These are phyloP conservation scores for Parus major DNA, from an alignment of 2,113 vertebrate species.

Conservation along the genomic window DNA sequence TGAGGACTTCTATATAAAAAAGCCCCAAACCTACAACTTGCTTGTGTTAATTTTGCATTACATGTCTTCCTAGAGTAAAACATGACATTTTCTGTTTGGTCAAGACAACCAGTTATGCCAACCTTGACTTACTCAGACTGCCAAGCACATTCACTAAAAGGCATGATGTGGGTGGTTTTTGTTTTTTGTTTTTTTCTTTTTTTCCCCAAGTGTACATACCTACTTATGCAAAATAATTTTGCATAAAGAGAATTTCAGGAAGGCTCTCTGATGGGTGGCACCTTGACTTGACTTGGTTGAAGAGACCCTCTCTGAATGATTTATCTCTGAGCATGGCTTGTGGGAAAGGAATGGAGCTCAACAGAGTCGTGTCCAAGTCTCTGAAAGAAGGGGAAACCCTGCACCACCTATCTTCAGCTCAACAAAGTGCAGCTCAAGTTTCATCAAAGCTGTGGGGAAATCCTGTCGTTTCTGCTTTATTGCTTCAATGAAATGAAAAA, in stretches of 20 bases:
- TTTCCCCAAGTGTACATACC: not conserved
- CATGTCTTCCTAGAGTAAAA: not conserved
- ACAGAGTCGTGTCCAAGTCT: not conserved
- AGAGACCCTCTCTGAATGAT: not conserved
- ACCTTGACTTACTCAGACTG: not conserved
- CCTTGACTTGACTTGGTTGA: not conserved
- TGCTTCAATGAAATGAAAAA: not conserved
- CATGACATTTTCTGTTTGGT: not conserved
- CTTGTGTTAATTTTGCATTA: not conserved
- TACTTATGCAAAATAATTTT: not conserved
- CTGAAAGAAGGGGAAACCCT: not conserved
- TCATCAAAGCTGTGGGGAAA: not conserved
- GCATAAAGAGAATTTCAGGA: not conserved
- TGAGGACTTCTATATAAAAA: not conserved
- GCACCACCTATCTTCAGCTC: not conserved
- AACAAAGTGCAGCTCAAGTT: not conserved
- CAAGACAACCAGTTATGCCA: not conserved
- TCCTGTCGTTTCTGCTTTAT: not conserved
- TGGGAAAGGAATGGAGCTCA: not conserved
- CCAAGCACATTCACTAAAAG: not conserved
- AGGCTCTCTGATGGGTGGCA: not conserved
- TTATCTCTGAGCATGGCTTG: not conserved
- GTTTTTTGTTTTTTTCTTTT: not conserved
- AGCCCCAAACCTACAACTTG: not conserved
- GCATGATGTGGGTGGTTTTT: too few relatives aligned